Percentiles rank a stretch among this genome's conserved stretches.
Evolutionary conservation across 2,113 vertebrate genomes (phyloP).

Genomic region (Corythoichthys haematopterus): DNA sequence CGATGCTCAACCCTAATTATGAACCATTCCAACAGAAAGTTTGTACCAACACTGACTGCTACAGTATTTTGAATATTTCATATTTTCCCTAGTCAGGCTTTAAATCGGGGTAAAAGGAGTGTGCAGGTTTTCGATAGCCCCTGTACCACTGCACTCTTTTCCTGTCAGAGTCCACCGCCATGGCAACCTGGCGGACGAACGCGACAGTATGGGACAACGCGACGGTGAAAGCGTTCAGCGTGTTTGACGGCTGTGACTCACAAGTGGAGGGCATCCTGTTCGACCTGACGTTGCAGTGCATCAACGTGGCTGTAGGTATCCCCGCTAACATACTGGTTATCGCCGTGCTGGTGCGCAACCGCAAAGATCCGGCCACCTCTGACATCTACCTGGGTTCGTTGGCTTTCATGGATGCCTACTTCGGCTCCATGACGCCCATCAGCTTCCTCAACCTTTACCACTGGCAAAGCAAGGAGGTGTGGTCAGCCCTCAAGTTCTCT

Average conservation of each 20-base stretch:
- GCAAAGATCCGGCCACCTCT: slow-evolving; percentile 66
- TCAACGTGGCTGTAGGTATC: slow-evolving; percentile 69
- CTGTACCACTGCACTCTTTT: not conserved
- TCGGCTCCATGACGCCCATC: slow-evolving; percentile 61
- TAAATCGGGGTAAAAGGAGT: not conserved
- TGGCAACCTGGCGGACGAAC: slow-evolving; percentile 18
- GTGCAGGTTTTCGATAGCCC: not conserved
- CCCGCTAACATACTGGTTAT: slow-evolving; percentile 71
- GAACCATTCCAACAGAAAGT: not conserved
- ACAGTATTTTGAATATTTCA: not conserved
- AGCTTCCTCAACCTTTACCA: slow-evolving; percentile 64
- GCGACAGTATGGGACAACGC: slow-evolving; percentile 30
- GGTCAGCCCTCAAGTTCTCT: slow-evolving; percentile 53
- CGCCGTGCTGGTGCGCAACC: slow-evolving; percentile 56
- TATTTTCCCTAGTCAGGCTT: not conserved
- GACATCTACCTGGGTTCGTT: slow-evolving; percentile 71
- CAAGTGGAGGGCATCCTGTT: slow-evolving; percentile 62
- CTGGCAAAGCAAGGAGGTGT: slow-evolving; percentile 59
- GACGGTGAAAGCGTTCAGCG: slow-evolving; percentile 54
- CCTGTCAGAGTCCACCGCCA: slow-evolving; percentile 15
- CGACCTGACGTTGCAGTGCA: slow-evolving; percentile 63
- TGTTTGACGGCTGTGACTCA: slow-evolving; percentile 63
- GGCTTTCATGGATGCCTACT: slow-evolving; percentile 72
- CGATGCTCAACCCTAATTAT: too few species aligned
- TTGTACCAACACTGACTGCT: too few species aligned